These are phyloP conservation scores for Podarcis lilfordi DNA, from an alignment of 2,797 vertebrate species.

Conservation along the genomic window DNA sequence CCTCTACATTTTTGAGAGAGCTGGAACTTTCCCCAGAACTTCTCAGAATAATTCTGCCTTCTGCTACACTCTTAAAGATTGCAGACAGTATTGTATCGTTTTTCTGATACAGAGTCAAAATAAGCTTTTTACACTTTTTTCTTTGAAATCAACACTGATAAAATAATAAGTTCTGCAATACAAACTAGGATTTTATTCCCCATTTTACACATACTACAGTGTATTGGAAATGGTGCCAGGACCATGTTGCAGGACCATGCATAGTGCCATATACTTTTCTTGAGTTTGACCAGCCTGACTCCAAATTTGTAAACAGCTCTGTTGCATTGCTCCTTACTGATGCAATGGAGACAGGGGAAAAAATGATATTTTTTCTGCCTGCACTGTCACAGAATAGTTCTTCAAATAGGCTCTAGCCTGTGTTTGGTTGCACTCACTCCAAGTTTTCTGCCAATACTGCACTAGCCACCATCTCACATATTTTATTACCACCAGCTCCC, in stretches of 20 bases:
- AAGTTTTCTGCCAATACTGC: too few species aligned
- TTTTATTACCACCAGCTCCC: too few species aligned
- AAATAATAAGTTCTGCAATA: neutral
- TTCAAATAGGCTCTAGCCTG: too few species aligned
- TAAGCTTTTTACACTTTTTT: too few species aligned
- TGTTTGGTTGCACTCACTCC: too few species aligned
- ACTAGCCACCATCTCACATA: too few species aligned
- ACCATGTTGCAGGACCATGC: neutral
- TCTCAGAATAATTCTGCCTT: conserved; percentile 1
- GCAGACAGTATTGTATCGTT: neutral
- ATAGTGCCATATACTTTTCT: neutral
- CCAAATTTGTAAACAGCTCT: neutral
- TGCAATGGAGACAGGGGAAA: too few species aligned
- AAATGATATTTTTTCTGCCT: too few species aligned
- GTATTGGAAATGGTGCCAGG: too few species aligned
- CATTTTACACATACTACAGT: neutral
- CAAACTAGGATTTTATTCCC: neutral
- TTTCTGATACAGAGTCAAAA: neutral
- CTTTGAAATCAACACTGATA: too few species aligned
- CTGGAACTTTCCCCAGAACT: neutral
- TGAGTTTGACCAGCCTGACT: neutral
- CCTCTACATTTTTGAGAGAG: neutral
- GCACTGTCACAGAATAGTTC: too few species aligned
- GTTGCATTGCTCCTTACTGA: too few species aligned
- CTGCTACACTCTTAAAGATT: neutral